Conservation (phyloP, 2,888 invertebrate genomes). For the Drosophila pseudotalamancana region DNA sequence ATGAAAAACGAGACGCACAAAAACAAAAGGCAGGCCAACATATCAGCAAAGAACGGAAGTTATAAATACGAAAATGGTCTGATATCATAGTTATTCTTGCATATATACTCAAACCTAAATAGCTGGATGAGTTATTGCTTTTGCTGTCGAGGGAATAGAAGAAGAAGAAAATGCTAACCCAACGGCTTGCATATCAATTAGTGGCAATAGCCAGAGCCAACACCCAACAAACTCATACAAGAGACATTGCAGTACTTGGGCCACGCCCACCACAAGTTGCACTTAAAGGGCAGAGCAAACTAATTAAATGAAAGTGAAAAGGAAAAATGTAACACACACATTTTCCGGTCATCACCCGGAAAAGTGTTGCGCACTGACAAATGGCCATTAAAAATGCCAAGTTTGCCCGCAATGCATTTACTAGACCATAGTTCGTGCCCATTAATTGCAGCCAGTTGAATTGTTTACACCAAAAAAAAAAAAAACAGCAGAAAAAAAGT, state of each 20-base stretch:
- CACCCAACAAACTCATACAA: conserved; percentile 55
- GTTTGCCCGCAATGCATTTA: conserved; percentile 7
- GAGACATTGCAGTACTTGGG: conserved; percentile 12
- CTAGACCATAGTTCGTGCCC: conserved; percentile 36
- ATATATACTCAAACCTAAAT: conserved; percentile 8
- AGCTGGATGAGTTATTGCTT: conserved; percentile 57
- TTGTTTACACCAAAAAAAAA: conserved; percentile 59
- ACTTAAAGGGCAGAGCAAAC: neutral
- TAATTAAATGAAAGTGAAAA: conserved; percentile 28
- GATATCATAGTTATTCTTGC: conserved; percentile 68
- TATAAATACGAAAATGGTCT: conserved; percentile 57
- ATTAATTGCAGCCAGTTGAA: conserved; percentile 73
- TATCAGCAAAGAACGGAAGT: conserved; percentile 63
- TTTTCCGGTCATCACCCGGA: conserved; percentile 74
- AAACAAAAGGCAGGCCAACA: conserved; percentile 29
- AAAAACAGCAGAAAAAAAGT: neutral
- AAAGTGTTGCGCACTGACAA: conserved; percentile 60
- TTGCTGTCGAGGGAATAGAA: conserved; percentile 42
- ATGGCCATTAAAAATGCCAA: conserved; percentile 31
- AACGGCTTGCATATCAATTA: conserved; percentile 72
- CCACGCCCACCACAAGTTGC: conserved; percentile 43
- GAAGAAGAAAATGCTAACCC: conserved; percentile 28
- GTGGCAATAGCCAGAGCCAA: conserved; percentile 72
- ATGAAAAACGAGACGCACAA: conserved; percentile 15
- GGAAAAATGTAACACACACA: conserved; percentile 1